Conservation (phyloP, 1,140 invertebrate species). For the Antheraea pernyi region DNA sequence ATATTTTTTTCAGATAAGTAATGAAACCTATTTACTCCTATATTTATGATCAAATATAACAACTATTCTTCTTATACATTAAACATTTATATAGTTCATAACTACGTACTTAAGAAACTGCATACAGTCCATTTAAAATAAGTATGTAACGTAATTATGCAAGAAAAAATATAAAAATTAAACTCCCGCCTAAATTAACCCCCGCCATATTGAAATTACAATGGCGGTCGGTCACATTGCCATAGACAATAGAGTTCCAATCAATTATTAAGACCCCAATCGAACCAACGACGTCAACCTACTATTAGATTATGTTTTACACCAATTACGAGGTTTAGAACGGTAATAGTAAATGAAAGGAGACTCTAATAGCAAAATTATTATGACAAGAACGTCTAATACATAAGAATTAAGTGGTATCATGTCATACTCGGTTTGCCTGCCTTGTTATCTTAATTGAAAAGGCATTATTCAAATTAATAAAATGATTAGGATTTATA, state of each 20-base stretch:
- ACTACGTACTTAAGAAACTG: too few species aligned
- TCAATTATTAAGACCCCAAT: constrained; percentile 11
- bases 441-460: constrained; percentile 1
- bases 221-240: not conserved
- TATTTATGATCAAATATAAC: too few species aligned
- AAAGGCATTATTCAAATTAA: not conserved
- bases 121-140: not conserved
- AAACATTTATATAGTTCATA: too few species aligned
- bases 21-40: too few species aligned
- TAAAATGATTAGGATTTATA: not conserved
- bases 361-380: not conserved
- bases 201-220: constrained; percentile 5
- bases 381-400: constrained; percentile 6
- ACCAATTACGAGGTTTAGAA: constrained; percentile 4
- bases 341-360: constrained; percentile 5
- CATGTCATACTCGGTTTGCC: not conserved
- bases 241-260: constrained; percentile 1
- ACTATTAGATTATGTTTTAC: not conserved
- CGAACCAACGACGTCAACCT: not conserved
- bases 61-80: too few species aligned
- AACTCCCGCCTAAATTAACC: not conserved
- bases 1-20: too few species aligned
- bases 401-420: constrained; percentile 6
- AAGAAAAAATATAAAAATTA: not conserved
- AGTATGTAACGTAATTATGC: not conserved